Evolutionary conservation across 2,888 invertebrate genomes (phyloP).

Genomic region (Phyto melanocephala): DNA sequence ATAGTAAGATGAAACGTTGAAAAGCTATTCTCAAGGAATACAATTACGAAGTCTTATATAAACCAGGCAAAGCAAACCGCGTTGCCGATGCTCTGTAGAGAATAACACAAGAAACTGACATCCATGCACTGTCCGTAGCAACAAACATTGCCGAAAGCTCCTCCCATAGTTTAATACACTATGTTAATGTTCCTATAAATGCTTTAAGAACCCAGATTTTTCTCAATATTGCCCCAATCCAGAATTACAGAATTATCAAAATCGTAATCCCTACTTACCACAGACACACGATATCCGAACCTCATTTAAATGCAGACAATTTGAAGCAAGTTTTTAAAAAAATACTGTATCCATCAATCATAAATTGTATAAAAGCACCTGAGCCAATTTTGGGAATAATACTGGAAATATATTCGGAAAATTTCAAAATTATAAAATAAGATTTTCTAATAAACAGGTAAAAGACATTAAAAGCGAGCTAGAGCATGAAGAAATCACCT

Average conservation of each 20-base stretch:
- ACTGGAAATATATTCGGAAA: background rate
- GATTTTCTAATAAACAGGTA: constrained; percentile 9
- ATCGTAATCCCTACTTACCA: constrained; percentile 16
- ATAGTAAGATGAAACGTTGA: too few relatives aligned
- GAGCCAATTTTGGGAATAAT: too few relatives aligned
- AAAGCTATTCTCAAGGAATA: background rate
- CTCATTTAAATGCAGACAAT: background rate
- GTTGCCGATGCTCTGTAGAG: background rate
- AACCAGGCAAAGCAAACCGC: background rate
- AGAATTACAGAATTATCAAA: background rate
- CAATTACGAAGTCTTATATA: background rate
- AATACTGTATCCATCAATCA: background rate
- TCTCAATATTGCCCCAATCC: background rate
- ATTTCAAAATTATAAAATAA: background rate
- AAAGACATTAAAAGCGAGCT: background rate
- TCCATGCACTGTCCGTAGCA: background rate
- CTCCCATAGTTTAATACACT: background rate
- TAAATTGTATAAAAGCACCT: background rate
- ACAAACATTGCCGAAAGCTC: background rate
- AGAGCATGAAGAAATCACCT: background rate
- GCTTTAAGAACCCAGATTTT: too few relatives aligned
- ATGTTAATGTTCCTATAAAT: background rate
- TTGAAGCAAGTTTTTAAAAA: background rate
- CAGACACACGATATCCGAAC: constrained; percentile 4
- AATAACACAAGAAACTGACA: background rate